Evolutionary conservation across 2,797 vertebrate genomes (phyloP), one percentile per base, ranked within the genome.

Genomic region (Poecilia wingei): DNA sequence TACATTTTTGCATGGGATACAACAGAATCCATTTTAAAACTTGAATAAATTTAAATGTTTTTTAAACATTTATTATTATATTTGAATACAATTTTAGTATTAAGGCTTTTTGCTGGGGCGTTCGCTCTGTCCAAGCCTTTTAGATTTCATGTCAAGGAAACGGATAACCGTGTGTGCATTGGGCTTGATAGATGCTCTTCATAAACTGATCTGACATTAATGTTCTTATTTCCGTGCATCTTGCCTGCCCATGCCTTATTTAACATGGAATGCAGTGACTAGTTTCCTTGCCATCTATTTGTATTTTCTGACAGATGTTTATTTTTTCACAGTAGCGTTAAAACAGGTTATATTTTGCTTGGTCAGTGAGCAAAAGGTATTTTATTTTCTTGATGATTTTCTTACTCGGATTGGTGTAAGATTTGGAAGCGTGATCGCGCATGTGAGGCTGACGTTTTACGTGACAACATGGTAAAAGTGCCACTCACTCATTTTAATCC

Each of bases 211-310:
- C 83, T 75, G 51, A 53, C 51, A 79, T 88, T 85, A 88, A 85
- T 82, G 80, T 86, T 61, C 13, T 33, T 33, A 51, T 83, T 69
- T 82, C 76, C 78, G 84, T 82, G 86, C 85, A 84, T 92, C 87
- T 83, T 64, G 83, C 92, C 87, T 89, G 89, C 91, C 91, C 93
- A 95, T 94, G 95, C 95, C 95, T 96, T 95, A 94, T 88, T 90
- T 91, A 49, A 92, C 85, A 88, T 82, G 76, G 92, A 89, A 93
- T 91, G 91, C 94, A 95, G 93, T 92, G 90, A 93, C 81, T 82
- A 72, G 74, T 81, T 87, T 87, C 81, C 61, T 89, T 84, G 74
- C 88, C 85, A 91, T 88, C 79, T 72, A 79, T 90, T 93, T 94
- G 77, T 90, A 91, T 90, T 91, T 90, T 93, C 83, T 87, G 82